phyloP scores from a whole-genome alignment of 2,797 vertebrate genomes.

The Halcyon chelicuti region DNA sequence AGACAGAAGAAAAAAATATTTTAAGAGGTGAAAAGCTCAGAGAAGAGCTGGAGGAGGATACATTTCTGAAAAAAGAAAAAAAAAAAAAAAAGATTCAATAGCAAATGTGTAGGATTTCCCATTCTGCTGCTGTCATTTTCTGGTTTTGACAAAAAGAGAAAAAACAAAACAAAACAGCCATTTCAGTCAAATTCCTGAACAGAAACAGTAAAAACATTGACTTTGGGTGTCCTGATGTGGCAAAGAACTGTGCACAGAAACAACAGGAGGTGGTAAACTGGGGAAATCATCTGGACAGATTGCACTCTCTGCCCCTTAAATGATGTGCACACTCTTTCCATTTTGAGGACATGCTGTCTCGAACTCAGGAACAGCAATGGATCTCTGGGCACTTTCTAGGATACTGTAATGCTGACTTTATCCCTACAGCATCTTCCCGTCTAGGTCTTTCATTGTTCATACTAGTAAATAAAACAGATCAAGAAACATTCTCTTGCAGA shows the following conservation, averaged over 20 bases:
- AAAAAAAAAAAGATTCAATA: background rate
- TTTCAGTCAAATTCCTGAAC: background rate
- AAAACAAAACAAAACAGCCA: background rate
- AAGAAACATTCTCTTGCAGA: fast-evolving
- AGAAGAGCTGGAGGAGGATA: background rate
- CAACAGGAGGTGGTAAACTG: background rate
- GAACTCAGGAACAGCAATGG: background rate
- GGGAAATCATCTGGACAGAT: background rate
- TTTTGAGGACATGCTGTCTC: background rate
- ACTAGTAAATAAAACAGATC: background rate
- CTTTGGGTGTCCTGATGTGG: background rate
- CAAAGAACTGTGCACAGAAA: background rate
- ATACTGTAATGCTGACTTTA: background rate
- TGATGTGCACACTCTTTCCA: background rate
- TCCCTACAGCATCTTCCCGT: background rate
- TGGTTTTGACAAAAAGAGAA: background rate
- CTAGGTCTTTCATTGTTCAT: background rate
- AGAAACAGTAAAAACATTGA: background rate
- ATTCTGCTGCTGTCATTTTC: background rate
- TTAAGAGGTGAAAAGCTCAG: background rate
- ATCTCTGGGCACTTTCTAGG: background rate
- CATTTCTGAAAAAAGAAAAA: background rate
- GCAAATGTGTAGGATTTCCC: background rate
- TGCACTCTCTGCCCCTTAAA: background rate
- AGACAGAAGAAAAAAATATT: background rate